A percentile compares a stretch with the other conserved stretches of the same genome.
Evolutionary conservation across 2,888 invertebrate species (phyloP).

Genomic region (Dexiosoma caninum): DNA sequence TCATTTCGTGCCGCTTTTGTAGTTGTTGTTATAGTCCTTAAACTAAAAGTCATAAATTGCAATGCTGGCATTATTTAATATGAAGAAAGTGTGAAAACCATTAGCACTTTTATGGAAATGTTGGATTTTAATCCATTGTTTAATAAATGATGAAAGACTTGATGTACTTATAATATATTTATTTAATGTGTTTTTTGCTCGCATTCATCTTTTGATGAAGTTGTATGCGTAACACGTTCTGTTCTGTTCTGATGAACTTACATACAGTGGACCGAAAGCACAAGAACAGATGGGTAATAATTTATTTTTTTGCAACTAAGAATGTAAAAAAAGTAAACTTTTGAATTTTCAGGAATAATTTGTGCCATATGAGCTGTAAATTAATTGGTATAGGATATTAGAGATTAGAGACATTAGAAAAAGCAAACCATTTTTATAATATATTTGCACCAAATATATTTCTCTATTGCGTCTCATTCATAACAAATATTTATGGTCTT

Average conservation of each 20-base stretch:
- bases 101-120: slow-evolving; percentile 30
- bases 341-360: too few relatives aligned
- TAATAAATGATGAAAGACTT: slow-evolving; percentile 49
- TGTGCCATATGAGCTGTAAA: too few relatives aligned
- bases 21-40: neutral
- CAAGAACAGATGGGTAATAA: too few relatives aligned
- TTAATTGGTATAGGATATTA: too few relatives aligned
- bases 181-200: neutral
- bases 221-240: slow-evolving; percentile 22
- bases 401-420: too few relatives aligned
- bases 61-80: slow-evolving; percentile 54
- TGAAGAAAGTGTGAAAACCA: slow-evolving; percentile 58
- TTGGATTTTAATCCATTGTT: slow-evolving; percentile 33
- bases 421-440: too few relatives aligned
- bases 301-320: neutral
- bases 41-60: slow-evolving; percentile 54
- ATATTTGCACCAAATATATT: too few relatives aligned
- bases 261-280: neutral
- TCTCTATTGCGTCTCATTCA: too few relatives aligned
- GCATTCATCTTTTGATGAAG: neutral
- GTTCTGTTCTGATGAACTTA: neutral
- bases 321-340: too few relatives aligned
- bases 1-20: neutral
- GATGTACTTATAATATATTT: slow-evolving; percentile 41
- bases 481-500: too few relatives aligned